Conservation (phyloP, 2,113 vertebrate species). For the Geococcyx californianus region DNA sequence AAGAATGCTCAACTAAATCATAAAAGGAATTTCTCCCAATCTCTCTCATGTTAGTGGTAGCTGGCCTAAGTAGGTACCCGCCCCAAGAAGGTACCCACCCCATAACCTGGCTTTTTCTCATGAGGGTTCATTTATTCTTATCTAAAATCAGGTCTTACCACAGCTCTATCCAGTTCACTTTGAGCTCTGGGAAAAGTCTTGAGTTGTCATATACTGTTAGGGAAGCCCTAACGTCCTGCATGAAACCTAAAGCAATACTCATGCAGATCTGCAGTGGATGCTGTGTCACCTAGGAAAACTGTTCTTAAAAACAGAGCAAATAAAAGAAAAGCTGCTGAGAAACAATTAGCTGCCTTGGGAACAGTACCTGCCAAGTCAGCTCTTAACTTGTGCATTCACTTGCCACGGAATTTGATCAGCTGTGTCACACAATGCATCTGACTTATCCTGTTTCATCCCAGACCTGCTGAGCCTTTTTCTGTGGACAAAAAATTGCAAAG, state of each 20-base stretch:
- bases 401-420: background rate
- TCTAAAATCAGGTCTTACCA: background rate
- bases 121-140: background rate
- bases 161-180: background rate
- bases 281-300: constrained; percentile 51
- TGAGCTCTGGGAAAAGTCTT: constrained; percentile 29
- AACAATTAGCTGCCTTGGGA: constrained; percentile 1
- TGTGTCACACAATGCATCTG: constrained; percentile 3
- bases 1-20: constrained; percentile 22
- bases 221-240: background rate
- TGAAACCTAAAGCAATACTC: background rate
- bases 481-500: background rate
- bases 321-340: background rate
- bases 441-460: background rate
- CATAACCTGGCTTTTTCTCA: background rate
- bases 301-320: background rate
- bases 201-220: background rate
- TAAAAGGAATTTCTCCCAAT: constrained; percentile 67
- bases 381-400: background rate
- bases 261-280: constrained; percentile 40
- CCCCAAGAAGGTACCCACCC: background rate
- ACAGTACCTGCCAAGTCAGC: constrained; percentile 32
- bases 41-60: constrained; percentile 15
- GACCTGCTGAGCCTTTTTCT: constrained; percentile 16
- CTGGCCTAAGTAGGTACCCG: constrained; percentile 4